Evolutionary conservation across 2,113 vertebrate genomes (phyloP), one percentile per base, ranked within the genome.

Genomic region (Oryzias celebensis): DNA sequence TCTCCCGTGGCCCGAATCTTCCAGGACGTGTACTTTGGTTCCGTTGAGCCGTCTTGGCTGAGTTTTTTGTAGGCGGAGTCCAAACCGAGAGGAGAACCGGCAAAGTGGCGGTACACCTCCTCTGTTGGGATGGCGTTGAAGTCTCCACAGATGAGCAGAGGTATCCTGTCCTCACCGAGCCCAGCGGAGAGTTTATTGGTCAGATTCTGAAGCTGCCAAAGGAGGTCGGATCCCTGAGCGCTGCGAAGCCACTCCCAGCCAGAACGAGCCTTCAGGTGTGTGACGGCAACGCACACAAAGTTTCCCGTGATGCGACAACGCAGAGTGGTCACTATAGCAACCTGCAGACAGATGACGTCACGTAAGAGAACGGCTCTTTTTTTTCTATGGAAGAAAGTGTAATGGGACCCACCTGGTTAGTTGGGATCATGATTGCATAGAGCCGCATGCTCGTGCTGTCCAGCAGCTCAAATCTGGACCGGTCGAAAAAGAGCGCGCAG

Each of bases 211-310:
- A 99, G 90, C 54, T 96, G 94, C 64, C 91, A 91, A 15, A 99
- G 94, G 1, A 99, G 95, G 76, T 98, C 94, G 0, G 92, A 90
- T 50, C 96, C 97, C 85, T 99, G 97, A 0, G 96, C 92, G 0
- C 94, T 94, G n/a, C 97, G 94, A 42, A 99, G 93, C 58, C 90
- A 87, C 88, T 99, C 96, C 96, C 96, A 98, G 65, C 96, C 96
- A 0, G 92, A 92, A 0, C 96, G 93, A 0, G 97, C 97, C 52
- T 98, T 98, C 45, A 99, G 87, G 80, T 99, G 97, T 1, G 97
- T 99, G 65, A 94, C 95, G 0, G 93, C 95, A 0, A 96, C 89
- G 18, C 94, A 95, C 74, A 98, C 64, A 0, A 88, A 73, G 0
- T 80, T 87, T 0, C 90, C 91, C 0, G 94, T 93, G 24, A 85